Percentiles rank a stretch among this genome's conserved stretches.
These are phyloP conservation scores for Epinephelus malabaricus DNA, from an alignment of 2,797 vertebrate species.

Conservation along the genomic window DNA sequence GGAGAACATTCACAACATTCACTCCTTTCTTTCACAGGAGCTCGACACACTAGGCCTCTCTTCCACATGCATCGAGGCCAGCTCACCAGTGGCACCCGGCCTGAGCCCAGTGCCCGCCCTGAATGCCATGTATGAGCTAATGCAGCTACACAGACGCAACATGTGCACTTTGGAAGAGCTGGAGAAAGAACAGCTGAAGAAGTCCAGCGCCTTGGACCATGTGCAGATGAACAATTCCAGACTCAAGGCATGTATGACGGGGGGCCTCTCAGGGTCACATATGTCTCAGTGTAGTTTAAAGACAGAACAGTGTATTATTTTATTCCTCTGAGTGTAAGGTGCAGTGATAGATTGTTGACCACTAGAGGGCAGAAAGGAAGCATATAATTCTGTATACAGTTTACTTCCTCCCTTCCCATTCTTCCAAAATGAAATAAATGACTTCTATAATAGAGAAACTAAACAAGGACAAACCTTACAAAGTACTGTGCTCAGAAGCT, in stretches of 20 bases:
- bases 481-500: not conserved
- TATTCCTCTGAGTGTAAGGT: not conserved
- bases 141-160: conserved; percentile 90
- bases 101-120: conserved; percentile 88
- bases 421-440: not conserved
- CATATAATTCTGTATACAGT: not conserved
- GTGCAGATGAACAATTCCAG: conserved; percentile 92
- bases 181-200: conserved; percentile 92
- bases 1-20: not conserved
- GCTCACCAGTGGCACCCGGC: conserved; percentile 66
- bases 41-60: conserved; percentile 91
- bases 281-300: not conserved
- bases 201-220: conserved; percentile 91
- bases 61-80: conserved; percentile 86
- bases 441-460: not conserved
- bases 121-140: conserved; percentile 93
- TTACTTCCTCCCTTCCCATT: not conserved
- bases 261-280: not conserved
- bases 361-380: conserved; percentile 15
- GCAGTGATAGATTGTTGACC: not conserved
- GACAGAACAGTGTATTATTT: not conserved
- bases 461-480: not conserved
- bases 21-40: conserved; percentile 84
- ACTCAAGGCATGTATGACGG: conserved; percentile 87
- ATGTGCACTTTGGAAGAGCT: conserved; percentile 90